phyloP scores from a whole-genome alignment of 1,140 invertebrate species.

The Lasioglossum baleicum region DNA sequence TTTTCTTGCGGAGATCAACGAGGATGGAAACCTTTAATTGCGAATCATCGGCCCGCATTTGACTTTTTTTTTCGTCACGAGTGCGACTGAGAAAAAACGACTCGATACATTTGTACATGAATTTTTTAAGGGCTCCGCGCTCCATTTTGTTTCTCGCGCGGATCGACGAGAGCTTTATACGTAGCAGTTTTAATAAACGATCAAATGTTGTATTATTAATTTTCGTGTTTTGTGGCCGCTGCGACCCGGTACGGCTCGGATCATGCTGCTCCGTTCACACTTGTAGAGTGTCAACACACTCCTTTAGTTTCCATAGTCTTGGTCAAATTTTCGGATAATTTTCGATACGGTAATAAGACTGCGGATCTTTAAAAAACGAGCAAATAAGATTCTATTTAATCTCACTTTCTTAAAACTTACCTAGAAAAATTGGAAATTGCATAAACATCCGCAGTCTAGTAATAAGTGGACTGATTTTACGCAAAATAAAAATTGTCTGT shows the following conservation, averaged over 20 bases:
- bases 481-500: too few species aligned
- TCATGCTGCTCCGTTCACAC: too few species aligned
- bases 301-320: too few species aligned
- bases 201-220: constrained; percentile 32
- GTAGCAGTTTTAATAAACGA: constrained; percentile 31
- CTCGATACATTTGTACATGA: not conserved
- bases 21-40: not conserved
- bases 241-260: not conserved
- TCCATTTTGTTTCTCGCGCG: not conserved
- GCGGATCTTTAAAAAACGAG: too few species aligned
- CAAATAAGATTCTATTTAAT: too few species aligned
- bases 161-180: constrained; percentile 9
- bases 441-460: too few species aligned
- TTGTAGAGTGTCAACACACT: too few species aligned
- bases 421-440: too few species aligned
- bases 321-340: too few species aligned
- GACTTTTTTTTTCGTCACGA: not conserved
- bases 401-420: too few species aligned
- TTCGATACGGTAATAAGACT: too few species aligned
- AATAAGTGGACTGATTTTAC: too few species aligned
- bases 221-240: constrained; percentile 1
- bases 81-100: not conserved
- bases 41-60: not conserved
- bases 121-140: not conserved
- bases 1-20: not conserved